Percentiles rank a stretch among this genome's conserved stretches.
Evolutionary conservation across 2,888 invertebrate species (phyloP).

Genomic region (Phortica okadai): DNA sequence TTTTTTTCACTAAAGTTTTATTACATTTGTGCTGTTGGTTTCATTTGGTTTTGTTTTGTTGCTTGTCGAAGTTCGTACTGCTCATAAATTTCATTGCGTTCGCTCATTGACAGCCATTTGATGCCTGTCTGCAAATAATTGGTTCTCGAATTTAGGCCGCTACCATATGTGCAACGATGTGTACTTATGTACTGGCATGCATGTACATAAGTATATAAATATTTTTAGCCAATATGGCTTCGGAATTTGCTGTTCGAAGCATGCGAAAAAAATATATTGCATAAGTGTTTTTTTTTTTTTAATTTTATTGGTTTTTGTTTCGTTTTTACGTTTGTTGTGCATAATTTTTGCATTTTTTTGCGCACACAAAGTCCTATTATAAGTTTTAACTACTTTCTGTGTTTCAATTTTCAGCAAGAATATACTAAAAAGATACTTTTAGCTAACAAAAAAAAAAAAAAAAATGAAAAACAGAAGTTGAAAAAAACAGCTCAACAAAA

Average conservation of each 20-base stretch:
- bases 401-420: slow-evolving; percentile 33
- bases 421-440: slow-evolving; percentile 15
- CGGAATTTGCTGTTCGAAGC: neutral
- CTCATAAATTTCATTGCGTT: slow-evolving; percentile 32
- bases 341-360: neutral
- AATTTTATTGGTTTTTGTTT: too few relatives aligned
- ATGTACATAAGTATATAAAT: too few relatives aligned
- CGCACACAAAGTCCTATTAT: slow-evolving; percentile 29
- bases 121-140: slow-evolving; percentile 32
- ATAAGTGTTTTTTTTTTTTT: slow-evolving; percentile 16
- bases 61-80: too few relatives aligned
- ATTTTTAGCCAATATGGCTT: neutral
- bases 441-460: neutral
- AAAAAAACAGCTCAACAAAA: slow-evolving; percentile 24
- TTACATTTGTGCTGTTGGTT: slow-evolving; percentile 3
- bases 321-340: neutral
- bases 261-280: too few relatives aligned
- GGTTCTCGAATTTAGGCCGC: slow-evolving; percentile 10
- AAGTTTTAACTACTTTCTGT: slow-evolving; percentile 36
- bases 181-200: too few relatives aligned
- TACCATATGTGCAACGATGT: neutral
- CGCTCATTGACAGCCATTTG: slow-evolving; percentile 25
- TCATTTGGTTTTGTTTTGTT: neutral
- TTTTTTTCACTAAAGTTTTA: neutral
- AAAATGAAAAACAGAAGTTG: neutral